Conservation (phyloP, 1,140 invertebrate species). For the Brachionus sp. region DNA sequence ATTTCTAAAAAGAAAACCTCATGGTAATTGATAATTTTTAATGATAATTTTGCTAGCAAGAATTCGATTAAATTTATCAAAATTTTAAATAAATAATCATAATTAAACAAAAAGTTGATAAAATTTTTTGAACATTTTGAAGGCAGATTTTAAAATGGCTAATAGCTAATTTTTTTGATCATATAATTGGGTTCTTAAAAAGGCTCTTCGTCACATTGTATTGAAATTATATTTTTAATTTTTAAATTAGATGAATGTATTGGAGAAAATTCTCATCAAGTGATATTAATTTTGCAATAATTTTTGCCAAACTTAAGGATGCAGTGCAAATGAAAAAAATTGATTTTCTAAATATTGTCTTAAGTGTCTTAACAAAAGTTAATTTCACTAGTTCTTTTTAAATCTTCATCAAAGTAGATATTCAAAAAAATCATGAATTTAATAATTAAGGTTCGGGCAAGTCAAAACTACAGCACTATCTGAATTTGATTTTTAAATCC, state of each 20-base stretch:
- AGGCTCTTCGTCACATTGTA: conserved; percentile 29
- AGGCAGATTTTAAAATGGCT: neutral
- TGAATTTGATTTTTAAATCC: too few relatives aligned
- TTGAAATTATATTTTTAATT: neutral
- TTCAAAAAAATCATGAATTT: neutral
- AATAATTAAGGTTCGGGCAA: too few relatives aligned
- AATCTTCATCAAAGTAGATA: too few relatives aligned
- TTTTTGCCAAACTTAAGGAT: neutral
- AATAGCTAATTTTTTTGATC: neutral
- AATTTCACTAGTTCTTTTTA: neutral
- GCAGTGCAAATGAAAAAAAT: neutral
- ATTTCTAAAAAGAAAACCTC: neutral
- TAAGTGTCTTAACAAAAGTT: neutral
- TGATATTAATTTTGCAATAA: conserved; percentile 14
- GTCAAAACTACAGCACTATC: too few relatives aligned
- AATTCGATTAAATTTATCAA: neutral
- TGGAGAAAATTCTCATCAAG: neutral
- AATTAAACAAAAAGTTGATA: neutral
- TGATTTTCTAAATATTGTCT: neutral
- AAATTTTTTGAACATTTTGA: neutral
- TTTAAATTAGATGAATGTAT: neutral
- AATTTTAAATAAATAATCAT: neutral
- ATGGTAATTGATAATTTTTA: neutral
- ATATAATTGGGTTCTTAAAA: neutral
- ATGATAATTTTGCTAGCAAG: neutral